phyloP scores from a whole-genome alignment of 2,797 vertebrate species.

The Chloroceryle amazona region DNA sequence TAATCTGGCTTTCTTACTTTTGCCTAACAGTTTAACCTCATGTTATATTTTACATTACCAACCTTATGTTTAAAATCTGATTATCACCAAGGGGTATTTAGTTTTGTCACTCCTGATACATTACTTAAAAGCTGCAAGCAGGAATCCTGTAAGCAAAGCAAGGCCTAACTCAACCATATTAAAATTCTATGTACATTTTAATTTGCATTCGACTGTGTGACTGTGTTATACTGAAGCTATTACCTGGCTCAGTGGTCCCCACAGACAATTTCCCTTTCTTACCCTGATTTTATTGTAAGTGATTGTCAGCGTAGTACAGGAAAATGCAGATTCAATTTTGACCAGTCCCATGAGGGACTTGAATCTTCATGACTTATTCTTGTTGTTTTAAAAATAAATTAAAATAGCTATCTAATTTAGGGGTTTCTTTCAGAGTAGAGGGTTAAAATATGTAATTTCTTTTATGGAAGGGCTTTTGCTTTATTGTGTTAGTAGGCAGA shows the following conservation, averaged over 20 bases:
- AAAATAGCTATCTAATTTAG: background rate
- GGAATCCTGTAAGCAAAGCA: conserved; percentile 25
- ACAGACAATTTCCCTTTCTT: conserved; percentile 74
- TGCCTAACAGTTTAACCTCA: background rate
- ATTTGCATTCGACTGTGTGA: conserved; percentile 73
- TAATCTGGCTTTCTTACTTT: background rate
- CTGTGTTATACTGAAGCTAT: conserved; percentile 71
- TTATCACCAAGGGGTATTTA: background rate
- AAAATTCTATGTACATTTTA: conserved; percentile 76
- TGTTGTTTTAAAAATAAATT: conserved; percentile 42
- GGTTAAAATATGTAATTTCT: background rate
- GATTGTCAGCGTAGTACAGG: conserved; percentile 41
- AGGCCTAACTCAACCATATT: conserved; percentile 62
- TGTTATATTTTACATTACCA: too few relatives aligned
- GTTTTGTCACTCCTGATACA: background rate
- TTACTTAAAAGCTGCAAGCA: conserved; percentile 50
- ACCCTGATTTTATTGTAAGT: conserved; percentile 76
- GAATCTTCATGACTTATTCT: conserved; percentile 27
- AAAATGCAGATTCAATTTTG: conserved; percentile 69
- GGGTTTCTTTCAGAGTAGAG: conserved; percentile 12
- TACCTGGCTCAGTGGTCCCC: conserved; percentile 76
- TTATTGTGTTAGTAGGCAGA: conserved; percentile 16
- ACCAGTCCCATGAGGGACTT: conserved; percentile 38
- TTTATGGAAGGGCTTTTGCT: background rate
- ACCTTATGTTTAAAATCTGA: too few relatives aligned